Evolutionary conservation across 2,888 invertebrate species (phyloP), one percentile per base, ranked within the genome.

Genomic region (Ormyrus thymus): DNA sequence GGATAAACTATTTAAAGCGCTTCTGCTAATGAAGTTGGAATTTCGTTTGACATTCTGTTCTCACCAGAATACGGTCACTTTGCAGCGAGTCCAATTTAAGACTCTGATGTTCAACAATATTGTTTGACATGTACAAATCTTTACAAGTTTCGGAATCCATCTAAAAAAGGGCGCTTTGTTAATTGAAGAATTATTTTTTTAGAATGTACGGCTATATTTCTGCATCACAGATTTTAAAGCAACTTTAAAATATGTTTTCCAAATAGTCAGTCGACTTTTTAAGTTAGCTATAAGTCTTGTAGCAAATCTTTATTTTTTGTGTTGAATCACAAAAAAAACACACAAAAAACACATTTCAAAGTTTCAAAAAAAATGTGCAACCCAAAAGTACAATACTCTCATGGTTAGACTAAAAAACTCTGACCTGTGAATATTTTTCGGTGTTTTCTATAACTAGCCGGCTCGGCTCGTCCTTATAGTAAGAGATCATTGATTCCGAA

Each of bases 401-500:
- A 4, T 29, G 29, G 29, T 4, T 29, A 29, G 29, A 29, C 29
- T n/a, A 29, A 29, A 29, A 29, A 29, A 3, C 29, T 29, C 29
- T 29, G 10, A 80, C 76, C 59, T 79, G 29, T 10, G 64, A 29
- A 45, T 43, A 68, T 43, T 70, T 70, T 51, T 80, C 72, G 50
- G 55, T 72, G n/a, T 50, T 50, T n/a, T 75, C 51, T 46, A n/a
- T 13, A 0, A 48, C 13, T 46, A 78, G 62, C 5, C 58, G 46
- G 61, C 50, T 66, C 6, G 78, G 29, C 7, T 62, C 73, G 11
- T 79, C 78, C 70, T 79, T 80, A 59, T 65, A 76, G 29, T 55
- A 74, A 43, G 70, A 29, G 29, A 29, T 29, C 29, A 29, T 80
- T 5, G 75, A 79, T 73, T 80, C 72, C 8, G 80, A 80, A 64